phyloP scores from a whole-genome alignment of 2,113 vertebrate genomes.

The Eupsittula cactorum region DNA sequence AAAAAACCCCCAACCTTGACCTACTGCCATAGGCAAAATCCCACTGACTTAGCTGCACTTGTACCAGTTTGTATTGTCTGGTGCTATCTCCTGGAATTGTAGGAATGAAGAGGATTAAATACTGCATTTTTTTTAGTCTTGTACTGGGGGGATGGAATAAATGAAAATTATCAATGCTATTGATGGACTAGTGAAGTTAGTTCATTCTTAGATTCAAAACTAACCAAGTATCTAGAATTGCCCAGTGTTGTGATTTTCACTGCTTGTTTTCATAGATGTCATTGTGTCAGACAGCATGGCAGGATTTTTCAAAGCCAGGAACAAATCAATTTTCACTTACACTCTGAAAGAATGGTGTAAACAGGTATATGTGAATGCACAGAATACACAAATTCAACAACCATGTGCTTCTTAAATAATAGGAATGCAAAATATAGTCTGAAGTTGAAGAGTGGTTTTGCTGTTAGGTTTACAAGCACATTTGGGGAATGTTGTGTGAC shows the following conservation, averaged over 20 bases:
- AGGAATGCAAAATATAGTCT: background rate
- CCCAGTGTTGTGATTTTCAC: background rate
- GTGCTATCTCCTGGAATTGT: background rate
- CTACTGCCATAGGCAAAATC: background rate
- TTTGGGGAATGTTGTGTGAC: background rate
- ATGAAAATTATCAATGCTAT: background rate
- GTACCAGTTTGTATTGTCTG: background rate
- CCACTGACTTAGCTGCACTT: background rate
- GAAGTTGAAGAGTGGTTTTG: background rate
- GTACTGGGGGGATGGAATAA: background rate
- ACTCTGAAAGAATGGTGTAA: background rate
- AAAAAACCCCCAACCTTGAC: background rate
- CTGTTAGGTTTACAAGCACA: background rate
- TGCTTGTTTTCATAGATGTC: background rate
- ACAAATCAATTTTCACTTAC: background rate
- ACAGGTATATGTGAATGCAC: background rate
- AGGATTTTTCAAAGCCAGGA: background rate
- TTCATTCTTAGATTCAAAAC: background rate
- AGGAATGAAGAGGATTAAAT: background rate
- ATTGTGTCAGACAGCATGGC: rapidly evolving
- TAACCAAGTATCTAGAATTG: background rate
- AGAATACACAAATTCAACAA: background rate
- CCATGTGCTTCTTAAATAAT: background rate
- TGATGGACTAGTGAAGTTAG: background rate
- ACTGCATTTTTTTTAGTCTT: background rate